Evolutionary conservation across 2,797 vertebrate genomes (phyloP).

Genomic region (Novumbra hubbsi): DNA sequence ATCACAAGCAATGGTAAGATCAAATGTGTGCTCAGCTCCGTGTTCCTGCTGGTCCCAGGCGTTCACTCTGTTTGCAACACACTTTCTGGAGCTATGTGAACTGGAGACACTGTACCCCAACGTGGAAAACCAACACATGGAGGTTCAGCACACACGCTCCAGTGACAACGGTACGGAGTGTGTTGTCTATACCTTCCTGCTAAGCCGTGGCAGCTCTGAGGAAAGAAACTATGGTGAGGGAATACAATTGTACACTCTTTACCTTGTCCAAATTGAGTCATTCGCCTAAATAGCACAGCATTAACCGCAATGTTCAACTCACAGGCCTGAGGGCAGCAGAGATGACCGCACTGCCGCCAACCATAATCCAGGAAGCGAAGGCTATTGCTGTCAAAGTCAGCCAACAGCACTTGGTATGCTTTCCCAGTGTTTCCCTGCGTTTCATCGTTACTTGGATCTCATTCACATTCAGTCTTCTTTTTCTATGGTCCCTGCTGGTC

Average conservation of each 20-base stretch:
- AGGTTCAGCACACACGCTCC: conserved; percentile 85
- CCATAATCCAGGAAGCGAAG: conserved; percentile 84
- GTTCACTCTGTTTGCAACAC: conserved; percentile 94
- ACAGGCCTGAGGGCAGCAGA: conserved; percentile 92
- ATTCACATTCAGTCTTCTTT: not conserved
- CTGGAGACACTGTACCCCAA: conserved; percentile 89
- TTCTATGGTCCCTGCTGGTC: not conserved
- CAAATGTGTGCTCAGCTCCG: conserved; percentile 17
- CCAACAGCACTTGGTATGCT: conserved; percentile 83
- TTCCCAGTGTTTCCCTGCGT: not conserved
- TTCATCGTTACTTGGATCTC: conserved; percentile 12
- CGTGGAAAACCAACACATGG: conserved; percentile 93
- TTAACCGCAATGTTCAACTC: conserved; percentile 40
- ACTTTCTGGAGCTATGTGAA: conserved; percentile 93
- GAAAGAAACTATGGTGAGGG: conserved; percentile 88
- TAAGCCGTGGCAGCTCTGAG: conserved; percentile 86
- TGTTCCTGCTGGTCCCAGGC: conserved; percentile 70
- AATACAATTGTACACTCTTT: not conserved
- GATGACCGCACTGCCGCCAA: conserved; percentile 82
- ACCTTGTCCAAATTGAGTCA: not conserved
- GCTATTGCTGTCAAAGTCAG: conserved; percentile 78
- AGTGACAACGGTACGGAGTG: conserved; percentile 74
- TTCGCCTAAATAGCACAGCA: not conserved
- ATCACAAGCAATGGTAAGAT: not conserved
- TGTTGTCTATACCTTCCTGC: conserved; percentile 85